These are phyloP conservation scores for Turritopsis dohrnii DNA, from an alignment of 30 jellyfish, hydroid and myxozoan genomes.

Conservation along the genomic window DNA sequence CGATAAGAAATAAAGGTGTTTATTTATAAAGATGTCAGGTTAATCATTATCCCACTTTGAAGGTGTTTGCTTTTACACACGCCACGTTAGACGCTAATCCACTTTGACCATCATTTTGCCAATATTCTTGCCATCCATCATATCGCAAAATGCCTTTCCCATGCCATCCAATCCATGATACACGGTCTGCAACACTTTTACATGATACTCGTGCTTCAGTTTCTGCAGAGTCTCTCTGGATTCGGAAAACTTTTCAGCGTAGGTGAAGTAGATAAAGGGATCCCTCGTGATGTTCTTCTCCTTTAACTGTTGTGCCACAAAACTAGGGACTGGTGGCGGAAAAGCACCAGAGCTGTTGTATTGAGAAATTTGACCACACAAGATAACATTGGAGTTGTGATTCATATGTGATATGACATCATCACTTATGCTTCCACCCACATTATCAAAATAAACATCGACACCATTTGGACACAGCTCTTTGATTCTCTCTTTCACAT, in stretches of 20 bases:
- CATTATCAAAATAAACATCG: constrained; percentile 52
- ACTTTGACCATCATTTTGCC: constrained; percentile 45
- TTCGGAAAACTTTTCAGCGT: constrained; percentile 15
- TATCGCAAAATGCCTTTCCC: constrained; percentile 52
- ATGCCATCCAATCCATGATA: constrained; percentile 40
- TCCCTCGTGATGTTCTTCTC: constrained; percentile 36
- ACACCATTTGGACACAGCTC: constrained; percentile 47
- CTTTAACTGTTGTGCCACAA: constrained; percentile 9
- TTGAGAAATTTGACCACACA: constrained; percentile 47
- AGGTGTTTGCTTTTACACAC: too few relatives aligned
- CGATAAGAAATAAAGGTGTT: too few relatives aligned
- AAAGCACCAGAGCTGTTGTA: constrained; percentile 34
- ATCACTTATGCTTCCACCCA: constrained; percentile 53
- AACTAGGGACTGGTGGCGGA: constrained; percentile 38
- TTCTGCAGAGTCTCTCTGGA: not conserved
- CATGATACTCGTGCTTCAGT: not conserved
- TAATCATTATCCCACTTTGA: too few relatives aligned
- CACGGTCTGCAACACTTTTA: constrained; percentile 28
- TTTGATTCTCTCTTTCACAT: constrained; percentile 26
- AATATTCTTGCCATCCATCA: constrained; percentile 53
- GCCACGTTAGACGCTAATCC: not conserved
- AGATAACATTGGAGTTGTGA: constrained; percentile 15
- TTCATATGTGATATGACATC: constrained; percentile 36
- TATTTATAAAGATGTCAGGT: too few relatives aligned
- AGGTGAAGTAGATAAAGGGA: constrained; percentile 30